A percentile compares a stretch with the other conserved stretches of the same genome.
These are phyloP conservation scores for Coenonympha glycerion DNA, from an alignment of 2,888 invertebrate species.

Conservation along the genomic window DNA sequence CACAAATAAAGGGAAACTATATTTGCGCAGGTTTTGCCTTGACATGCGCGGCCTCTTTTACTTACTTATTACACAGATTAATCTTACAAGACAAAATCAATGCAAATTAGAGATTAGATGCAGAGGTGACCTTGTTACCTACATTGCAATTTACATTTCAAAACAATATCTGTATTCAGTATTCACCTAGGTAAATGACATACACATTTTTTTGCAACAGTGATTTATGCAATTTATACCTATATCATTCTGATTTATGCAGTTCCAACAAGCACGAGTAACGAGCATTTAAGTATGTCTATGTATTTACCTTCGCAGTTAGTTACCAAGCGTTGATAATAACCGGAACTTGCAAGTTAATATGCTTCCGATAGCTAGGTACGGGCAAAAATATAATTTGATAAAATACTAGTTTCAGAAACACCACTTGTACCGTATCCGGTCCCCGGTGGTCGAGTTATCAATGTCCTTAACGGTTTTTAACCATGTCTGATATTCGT, in stretches of 20 bases:
- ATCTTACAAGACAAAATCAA: too few species aligned
- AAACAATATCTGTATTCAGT: not conserved
- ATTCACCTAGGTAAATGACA: too few species aligned
- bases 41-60: not conserved
- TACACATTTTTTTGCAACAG: not conserved
- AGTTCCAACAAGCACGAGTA: not conserved
- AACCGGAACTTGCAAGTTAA: not conserved
- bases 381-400: constrained; percentile 1
- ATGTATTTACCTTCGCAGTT: not conserved
- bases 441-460: not conserved
- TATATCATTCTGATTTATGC: not conserved
- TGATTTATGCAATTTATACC: not conserved
- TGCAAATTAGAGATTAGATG: too few species aligned
- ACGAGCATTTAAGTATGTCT: not conserved
- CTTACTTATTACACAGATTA: not conserved
- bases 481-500: too few species aligned
- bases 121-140: not conserved
- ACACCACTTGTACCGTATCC: too few species aligned
- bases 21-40: too few species aligned
- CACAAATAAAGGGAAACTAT: too few species aligned
- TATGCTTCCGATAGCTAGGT: not conserved
- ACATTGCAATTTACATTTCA: not conserved
- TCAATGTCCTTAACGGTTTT: not conserved
- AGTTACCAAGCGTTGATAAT: not conserved
- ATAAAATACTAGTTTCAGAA: not conserved